phyloP scores from a whole-genome alignment of 2,888 invertebrate species.

The Scaptomyza cyrtandrae region DNA sequence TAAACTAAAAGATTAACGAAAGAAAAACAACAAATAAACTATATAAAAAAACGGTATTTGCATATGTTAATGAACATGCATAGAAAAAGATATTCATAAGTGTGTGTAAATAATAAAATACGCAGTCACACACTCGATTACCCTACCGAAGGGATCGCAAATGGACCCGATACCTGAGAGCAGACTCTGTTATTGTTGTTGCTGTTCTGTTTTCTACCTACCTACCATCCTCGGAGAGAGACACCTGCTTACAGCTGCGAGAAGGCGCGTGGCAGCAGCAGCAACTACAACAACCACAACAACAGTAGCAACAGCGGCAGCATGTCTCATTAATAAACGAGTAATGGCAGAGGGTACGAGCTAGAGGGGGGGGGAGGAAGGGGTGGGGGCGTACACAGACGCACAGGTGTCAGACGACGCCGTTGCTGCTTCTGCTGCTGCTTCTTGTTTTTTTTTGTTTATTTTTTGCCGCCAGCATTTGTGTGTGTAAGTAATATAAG shows the following conservation, averaged over 20 bases:
- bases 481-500: conserved; percentile 56
- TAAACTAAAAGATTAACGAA: too few species aligned
- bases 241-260: conserved; percentile 47
- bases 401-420: conserved; percentile 65
- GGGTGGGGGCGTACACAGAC: conserved; percentile 18
- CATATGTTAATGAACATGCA: conserved; percentile 33
- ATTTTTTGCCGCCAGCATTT: conserved; percentile 46
- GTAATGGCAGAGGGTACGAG: conserved; percentile 4
- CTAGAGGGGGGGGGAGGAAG: background rate
- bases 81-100: conserved; percentile 34
- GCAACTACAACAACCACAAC: conserved; percentile 12
- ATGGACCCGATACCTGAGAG: conserved; percentile 36
- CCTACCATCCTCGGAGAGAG: conserved; percentile 21
- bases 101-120: conserved; percentile 52
- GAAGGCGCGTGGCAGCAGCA: conserved; percentile 52
- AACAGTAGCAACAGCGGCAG: conserved; percentile 16
- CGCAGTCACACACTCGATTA: conserved; percentile 57
- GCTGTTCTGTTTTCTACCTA: conserved; percentile 16
- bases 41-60: background rate
- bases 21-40: too few species aligned
- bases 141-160: conserved; percentile 31
- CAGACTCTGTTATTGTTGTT: background rate
- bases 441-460: too few species aligned
- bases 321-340: conserved; percentile 66
- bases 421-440: conserved; percentile 37